These are phyloP conservation scores for Pterocles gutturalis DNA, from an alignment of 2,113 vertebrate genomes.

Conservation along the genomic window DNA sequence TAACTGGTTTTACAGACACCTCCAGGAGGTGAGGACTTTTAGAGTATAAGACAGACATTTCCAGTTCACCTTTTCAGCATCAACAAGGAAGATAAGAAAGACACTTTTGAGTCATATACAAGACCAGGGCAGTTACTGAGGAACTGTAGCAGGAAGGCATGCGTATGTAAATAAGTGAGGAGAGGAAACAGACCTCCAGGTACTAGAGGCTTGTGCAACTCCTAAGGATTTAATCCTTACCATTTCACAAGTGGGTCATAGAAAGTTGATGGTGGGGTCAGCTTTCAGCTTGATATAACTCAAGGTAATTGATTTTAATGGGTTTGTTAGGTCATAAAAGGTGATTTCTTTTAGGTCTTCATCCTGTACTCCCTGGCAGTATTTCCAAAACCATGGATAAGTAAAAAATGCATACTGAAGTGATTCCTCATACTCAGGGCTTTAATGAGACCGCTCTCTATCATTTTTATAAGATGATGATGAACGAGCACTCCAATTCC, in stretches of 20 bases:
- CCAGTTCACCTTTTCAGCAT: not conserved
- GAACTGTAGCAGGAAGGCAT: not conserved
- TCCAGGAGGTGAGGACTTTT: not conserved
- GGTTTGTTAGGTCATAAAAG: not conserved
- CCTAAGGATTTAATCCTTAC: not conserved
- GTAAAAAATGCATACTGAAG: constrained; percentile 10
- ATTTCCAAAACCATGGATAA: not conserved
- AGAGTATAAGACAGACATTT: not conserved
- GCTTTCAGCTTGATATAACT: not conserved
- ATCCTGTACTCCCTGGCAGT: not conserved
- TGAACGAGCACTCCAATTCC: constrained; percentile 1
- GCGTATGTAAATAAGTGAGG: not conserved
- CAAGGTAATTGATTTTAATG: constrained; percentile 28
- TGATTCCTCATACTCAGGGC: constrained; percentile 39
- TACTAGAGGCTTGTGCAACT: not conserved
- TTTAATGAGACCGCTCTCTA: constrained; percentile 33
- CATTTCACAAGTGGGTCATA: not conserved
- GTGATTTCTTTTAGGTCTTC: constrained; percentile 1
- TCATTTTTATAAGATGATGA: constrained; percentile 13
- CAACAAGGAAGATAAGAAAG: not conserved
- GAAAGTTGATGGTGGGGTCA: not conserved
- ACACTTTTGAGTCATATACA: not conserved
- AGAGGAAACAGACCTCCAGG: not conserved
- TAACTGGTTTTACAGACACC: not conserved
- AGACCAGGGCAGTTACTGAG: not conserved